phyloP scores from a whole-genome alignment of 2,113 vertebrate species.

The Gallinago media region DNA sequence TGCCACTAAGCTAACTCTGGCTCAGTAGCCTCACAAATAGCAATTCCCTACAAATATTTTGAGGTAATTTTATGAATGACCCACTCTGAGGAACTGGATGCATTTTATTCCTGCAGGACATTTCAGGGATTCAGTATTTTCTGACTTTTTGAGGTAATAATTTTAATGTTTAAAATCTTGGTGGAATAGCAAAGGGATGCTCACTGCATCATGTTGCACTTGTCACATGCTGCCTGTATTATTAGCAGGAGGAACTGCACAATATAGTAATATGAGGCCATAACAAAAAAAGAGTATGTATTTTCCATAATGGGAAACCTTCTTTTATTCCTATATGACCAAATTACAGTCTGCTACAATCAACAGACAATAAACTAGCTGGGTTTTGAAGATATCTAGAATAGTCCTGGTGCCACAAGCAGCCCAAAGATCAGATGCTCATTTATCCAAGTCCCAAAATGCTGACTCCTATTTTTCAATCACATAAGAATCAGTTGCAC shows the following conservation, averaged over 20 bases:
- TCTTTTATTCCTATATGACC: background rate
- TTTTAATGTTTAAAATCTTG: background rate
- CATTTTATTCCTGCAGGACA: background rate
- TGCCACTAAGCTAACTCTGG: background rate
- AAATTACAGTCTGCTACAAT: constrained; percentile 23
- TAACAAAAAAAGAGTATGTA: background rate
- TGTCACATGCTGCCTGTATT: background rate
- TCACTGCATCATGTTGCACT: background rate
- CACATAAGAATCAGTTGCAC: constrained; percentile 27
- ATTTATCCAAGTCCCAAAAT: constrained; percentile 14
- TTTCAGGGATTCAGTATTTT: background rate
- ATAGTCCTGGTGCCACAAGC: background rate
- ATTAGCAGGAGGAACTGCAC: constrained; percentile 1
- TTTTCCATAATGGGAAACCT: constrained; percentile 16
- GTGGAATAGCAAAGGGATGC: background rate
- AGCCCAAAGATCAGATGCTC: background rate
- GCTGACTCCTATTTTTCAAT: constrained; percentile 45
- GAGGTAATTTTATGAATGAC: background rate
- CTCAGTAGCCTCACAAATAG: constrained; percentile 2
- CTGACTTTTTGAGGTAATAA: background rate
- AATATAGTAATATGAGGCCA: background rate
- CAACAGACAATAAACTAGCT: background rate
- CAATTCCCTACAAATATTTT: constrained; percentile 2
- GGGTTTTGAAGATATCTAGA: background rate
- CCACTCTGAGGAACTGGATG: background rate